Conservation (phyloP, 1,140 invertebrate genomes). For the Microvelia longipes region DNA sequence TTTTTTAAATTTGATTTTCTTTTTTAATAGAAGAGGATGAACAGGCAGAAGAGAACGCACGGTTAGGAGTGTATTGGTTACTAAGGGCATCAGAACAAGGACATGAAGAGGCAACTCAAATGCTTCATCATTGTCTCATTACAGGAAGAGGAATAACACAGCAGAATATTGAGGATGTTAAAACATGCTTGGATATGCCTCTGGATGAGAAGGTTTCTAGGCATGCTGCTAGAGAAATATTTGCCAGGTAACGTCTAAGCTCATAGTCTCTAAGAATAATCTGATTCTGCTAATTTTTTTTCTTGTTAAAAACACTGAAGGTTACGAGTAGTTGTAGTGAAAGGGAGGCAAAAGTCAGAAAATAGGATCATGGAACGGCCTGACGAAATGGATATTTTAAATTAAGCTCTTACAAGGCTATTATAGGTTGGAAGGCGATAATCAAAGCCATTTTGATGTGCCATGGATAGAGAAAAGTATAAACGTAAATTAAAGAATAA, state of each 20-base stretch:
- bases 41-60: slow-evolving; percentile 44
- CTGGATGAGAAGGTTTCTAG: slow-evolving; percentile 69
- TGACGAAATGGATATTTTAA: too few species aligned
- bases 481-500: too few species aligned
- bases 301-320: too few species aligned
- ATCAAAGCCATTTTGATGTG: too few species aligned
- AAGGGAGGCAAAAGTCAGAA: too few species aligned
- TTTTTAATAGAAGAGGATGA: slow-evolving; percentile 32
- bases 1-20: too few species aligned
- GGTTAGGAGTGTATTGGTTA: slow-evolving; percentile 68
- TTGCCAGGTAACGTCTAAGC: slow-evolving; percentile 45
- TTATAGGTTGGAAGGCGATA: too few species aligned
- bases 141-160: slow-evolving; percentile 62
- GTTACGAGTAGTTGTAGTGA: too few species aligned
- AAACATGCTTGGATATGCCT: slow-evolving; percentile 63
- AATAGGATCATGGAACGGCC: too few species aligned
- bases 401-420: too few species aligned
- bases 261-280: slow-evolving; percentile 9
- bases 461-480: too few species aligned
- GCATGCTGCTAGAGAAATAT: slow-evolving; percentile 67
- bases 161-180: slow-evolving; percentile 66
- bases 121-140: slow-evolving; percentile 59
- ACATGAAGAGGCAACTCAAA: slow-evolving; percentile 64
- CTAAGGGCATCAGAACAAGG: slow-evolving; percentile 79
- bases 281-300: too few species aligned